phyloP scores from a whole-genome alignment of 2,113 vertebrate species.

The Litocranius walleri region DNA sequence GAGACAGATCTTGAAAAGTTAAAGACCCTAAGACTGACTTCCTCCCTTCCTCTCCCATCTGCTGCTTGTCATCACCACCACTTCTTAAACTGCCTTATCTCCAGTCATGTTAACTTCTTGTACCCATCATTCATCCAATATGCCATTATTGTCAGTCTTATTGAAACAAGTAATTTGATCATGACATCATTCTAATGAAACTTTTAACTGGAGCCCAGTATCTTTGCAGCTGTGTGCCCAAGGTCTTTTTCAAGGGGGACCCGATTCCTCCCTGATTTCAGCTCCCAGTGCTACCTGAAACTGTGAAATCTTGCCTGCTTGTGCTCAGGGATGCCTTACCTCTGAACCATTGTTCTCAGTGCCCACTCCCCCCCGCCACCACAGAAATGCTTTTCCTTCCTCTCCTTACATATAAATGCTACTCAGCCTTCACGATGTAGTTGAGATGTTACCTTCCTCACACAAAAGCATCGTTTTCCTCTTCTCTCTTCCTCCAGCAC shows the following conservation, averaged over 20 bases:
- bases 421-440: not conserved
- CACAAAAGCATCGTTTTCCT: not conserved
- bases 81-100: not conserved
- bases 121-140: not conserved
- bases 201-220: not conserved
- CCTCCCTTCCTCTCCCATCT: not conserved
- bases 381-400: not conserved
- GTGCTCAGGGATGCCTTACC: not conserved
- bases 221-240: not conserved
- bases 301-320: not conserved
- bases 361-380: fast-evolving
- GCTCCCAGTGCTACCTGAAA: fast-evolving
- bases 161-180: not conserved
- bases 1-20: not conserved
- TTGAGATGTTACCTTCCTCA: not conserved
- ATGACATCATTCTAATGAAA: not conserved
- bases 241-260: not conserved
- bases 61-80: not conserved
- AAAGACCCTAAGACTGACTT: not conserved
- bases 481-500: not conserved
- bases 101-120: not conserved
- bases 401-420: not conserved
- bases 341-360: not conserved
- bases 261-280: not conserved
- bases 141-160: not conserved